Conservation (phyloP, 37 sponge, comb jelly and placozoan species). For the Eunapius fragilis region DNA sequence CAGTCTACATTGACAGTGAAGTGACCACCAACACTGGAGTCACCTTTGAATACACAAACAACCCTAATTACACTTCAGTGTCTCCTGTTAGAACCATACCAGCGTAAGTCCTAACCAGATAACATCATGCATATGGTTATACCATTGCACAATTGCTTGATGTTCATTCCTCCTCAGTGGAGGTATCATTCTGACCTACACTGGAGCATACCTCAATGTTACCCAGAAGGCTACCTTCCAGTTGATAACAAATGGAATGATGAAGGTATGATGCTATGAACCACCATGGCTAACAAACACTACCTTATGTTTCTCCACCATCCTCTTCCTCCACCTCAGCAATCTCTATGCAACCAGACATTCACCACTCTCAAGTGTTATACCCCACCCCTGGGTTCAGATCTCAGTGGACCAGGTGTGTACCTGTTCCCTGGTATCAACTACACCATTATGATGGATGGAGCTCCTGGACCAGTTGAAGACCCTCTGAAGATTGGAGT, state of each 20-base stretch:
- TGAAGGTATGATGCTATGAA: too few species aligned
- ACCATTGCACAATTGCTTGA: neutral
- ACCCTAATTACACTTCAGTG: conserved; percentile 42
- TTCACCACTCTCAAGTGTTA: conserved; percentile 10
- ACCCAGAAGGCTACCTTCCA: conserved; percentile 35
- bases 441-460: conserved; percentile 26
- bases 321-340: neutral
- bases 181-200: conserved; percentile 45
- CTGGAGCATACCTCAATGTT: conserved; percentile 45
- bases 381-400: neutral
- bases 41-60: conserved; percentile 19
- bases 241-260: neutral
- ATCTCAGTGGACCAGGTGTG: too few species aligned
- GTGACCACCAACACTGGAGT: conserved; percentile 3
- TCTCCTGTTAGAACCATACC: conserved; percentile 27
- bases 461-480: conserved; percentile 24
- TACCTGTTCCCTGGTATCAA: too few species aligned
- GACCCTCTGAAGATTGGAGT: neutral
- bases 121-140: neutral
- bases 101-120: conserved; percentile 31
- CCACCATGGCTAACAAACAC: neutral
- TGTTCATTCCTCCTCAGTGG: conserved; percentile 39
- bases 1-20: conserved; percentile 22
- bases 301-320: neutral
- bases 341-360: neutral